A percentile compares a stretch with the other conserved stretches of the same genome.
These are phyloP conservation scores for Drymonia ruficornis DNA, from an alignment of 2,888 invertebrate genomes.

Conservation along the genomic window DNA sequence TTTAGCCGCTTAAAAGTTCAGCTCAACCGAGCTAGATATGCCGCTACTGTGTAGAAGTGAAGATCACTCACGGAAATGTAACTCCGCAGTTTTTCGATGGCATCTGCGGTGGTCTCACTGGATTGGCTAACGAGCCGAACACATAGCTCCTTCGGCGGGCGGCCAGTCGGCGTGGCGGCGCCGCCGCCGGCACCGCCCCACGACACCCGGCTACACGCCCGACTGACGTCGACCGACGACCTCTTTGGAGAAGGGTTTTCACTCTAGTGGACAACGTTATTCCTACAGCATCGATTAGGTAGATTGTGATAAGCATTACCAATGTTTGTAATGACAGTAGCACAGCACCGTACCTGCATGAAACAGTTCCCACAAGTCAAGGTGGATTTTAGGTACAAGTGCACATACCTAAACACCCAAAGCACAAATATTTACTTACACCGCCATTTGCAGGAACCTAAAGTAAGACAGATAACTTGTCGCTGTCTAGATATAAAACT, in stretches of 20 bases:
- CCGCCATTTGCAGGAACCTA: no score
- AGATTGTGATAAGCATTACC: constrained; percentile 13
- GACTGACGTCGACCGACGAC: constrained; percentile 45
- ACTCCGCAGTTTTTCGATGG: constrained; percentile 64
- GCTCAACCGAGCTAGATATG: no score
- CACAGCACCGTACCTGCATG: background rate
- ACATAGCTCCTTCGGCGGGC: constrained; percentile 32
- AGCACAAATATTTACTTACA: no score
- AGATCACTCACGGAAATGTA: constrained; percentile 54
- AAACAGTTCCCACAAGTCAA: no score
- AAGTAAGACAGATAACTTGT: no score
- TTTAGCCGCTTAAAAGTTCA: no score
- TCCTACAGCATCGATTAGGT: constrained; percentile 52
- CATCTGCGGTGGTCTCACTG: constrained; percentile 61
- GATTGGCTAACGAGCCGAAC: constrained; percentile 54
- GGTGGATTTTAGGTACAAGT: no score
- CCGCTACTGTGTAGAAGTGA: no score
- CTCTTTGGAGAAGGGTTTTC: constrained; percentile 49
- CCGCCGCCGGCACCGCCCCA: constrained; percentile 22
- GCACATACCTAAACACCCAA: no score
- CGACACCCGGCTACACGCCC: constrained; percentile 33
- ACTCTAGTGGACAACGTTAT: constrained; percentile 70
- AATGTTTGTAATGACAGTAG: background rate
- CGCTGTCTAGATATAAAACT: no score
- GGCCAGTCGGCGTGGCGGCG: constrained; percentile 14